Evolutionary conservation across 2,113 vertebrate species (phyloP).

Genomic region (Peromyscus leucopus): DNA sequence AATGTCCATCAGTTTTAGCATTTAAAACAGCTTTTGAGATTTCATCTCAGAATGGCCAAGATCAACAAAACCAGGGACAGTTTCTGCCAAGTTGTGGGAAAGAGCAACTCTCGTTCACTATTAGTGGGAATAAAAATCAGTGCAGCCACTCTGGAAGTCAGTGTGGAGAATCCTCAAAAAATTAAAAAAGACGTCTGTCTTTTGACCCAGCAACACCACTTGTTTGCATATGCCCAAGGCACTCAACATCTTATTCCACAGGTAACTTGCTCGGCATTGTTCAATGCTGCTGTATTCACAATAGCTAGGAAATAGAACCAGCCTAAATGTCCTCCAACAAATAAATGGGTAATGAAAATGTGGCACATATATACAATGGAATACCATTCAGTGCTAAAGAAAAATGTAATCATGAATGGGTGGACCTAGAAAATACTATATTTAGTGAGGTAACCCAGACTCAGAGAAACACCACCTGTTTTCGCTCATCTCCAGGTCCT

Average conservation of each 20-base stretch:
- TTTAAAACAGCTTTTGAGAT: neutral
- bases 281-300: neutral
- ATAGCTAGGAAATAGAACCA: neutral
- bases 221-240: neutral
- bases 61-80: neutral
- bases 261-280: neutral
- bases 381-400: neutral
- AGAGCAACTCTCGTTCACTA: neutral
- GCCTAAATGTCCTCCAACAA: neutral
- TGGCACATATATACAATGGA: neutral
- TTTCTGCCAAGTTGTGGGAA: too few relatives aligned
- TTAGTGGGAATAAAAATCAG: neutral
- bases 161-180: neutral
- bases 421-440: neutral
- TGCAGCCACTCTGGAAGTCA: neutral
- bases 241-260: neutral
- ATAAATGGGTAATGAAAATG: neutral
- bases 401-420: neutral
- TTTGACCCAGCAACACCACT: neutral
- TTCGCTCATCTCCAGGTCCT: neutral
- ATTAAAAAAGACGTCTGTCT: neutral
- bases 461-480: neutral
- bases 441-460: neutral
- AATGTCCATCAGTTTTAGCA: neutral
- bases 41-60: neutral